Evolutionary conservation across 1,140 invertebrate genomes (phyloP).

Genomic region (Drosophila virilis): DNA sequence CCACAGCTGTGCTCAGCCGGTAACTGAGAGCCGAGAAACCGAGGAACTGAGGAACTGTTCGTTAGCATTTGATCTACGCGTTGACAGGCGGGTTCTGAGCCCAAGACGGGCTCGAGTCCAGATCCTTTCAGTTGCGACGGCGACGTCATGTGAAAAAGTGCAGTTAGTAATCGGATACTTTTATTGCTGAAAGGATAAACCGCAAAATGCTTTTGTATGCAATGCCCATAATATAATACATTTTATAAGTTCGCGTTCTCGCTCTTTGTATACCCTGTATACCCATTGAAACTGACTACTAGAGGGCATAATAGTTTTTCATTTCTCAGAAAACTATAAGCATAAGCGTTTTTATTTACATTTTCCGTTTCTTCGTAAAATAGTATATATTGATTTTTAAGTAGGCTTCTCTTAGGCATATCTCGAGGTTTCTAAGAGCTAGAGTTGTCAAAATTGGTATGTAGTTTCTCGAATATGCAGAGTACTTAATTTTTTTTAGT

Average conservation of each 20-base stretch:
- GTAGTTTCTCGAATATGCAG: no score
- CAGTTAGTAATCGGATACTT: slow-evolving; percentile 81
- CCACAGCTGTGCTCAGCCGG: slow-evolving; percentile 48
- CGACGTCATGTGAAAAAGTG: slow-evolving; percentile 58
- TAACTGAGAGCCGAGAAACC: slow-evolving; percentile 10
- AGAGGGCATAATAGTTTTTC: background rate
- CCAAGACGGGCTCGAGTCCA: background rate
- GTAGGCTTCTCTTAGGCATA: no score
- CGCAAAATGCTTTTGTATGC: slow-evolving; percentile 69
- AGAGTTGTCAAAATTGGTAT: no score
- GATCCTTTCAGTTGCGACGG: background rate
- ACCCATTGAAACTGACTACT: background rate
- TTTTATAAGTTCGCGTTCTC: slow-evolving; percentile 51
- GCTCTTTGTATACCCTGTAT: background rate
- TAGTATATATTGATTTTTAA: no score
- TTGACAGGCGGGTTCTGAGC: slow-evolving; percentile 47
- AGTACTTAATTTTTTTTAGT: no score
- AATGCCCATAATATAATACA: slow-evolving; percentile 64
- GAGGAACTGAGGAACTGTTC: background rate
- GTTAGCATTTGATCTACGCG: slow-evolving; percentile 74
- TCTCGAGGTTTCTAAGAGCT: no score
- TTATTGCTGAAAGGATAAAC: slow-evolving; percentile 82
- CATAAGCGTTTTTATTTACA: no score
- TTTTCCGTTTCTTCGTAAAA: no score
- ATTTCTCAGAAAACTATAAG: no score